Base-by-base conservation (phyloP, 1,140 invertebrate species). In the Microplitis mediator region DNA sequence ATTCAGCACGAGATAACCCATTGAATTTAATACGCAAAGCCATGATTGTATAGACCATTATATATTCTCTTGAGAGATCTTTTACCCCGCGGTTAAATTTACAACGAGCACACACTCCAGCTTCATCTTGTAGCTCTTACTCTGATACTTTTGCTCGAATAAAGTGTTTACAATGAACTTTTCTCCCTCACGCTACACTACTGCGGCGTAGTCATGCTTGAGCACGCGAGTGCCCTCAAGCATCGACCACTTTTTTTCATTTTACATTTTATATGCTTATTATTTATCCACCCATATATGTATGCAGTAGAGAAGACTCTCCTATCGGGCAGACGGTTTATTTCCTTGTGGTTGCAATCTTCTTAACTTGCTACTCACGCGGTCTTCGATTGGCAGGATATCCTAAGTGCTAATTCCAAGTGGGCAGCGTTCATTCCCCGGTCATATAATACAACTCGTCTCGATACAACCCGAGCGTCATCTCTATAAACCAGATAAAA, bases 151-250 rank as follows among this genome's bases (percentile, higher is more conserved):
- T 54, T 56, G 51, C 65, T 68, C 32, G 65, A 58, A 68, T 68
- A 68, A 68, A 68, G 51, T 68, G 65, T 68, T 68, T 68, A 56
- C 65, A 68, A 56, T 68, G 65, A 45, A 45, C 51, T 68, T 16
- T 54, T 54, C 64, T 4, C 11, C 35, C 52, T 54, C 54, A 13
- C 54, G 50, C 54, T 68, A 31, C 39, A 51, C 45, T 31, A 9
- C 11, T 51, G 64, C 39, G 50, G 64, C 39, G 50, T 52, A 52
- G 64, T 68, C 52, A 58, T 34, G 54, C 14, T 31, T 69, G 56
- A 69, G 67, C 67, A 69, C 67, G 54, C 35, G 67, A 69, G 54
- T 61, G 50, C 54, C 67, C 56, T 36, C 54, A 36, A 69, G 67
- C 58, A 34, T 3, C 23, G 11, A 60, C n/a, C 11, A 11, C 31